Evolutionary conservation across 2,888 invertebrate species (phyloP).

Genomic region (Agrotis exclamationis): DNA sequence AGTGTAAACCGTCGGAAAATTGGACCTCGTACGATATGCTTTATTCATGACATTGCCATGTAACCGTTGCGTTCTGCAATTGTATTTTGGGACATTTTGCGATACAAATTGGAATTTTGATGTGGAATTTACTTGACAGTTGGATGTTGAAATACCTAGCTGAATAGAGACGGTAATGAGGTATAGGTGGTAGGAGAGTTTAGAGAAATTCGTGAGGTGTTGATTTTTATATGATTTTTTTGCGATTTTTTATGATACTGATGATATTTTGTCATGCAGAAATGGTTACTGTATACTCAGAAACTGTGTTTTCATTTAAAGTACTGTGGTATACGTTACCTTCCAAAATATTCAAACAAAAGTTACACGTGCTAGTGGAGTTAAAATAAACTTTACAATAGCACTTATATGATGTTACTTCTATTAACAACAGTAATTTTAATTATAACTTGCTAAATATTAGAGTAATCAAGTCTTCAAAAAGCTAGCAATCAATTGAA

Average conservation of each 20-base stretch:
- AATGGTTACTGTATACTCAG: too few relatives aligned
- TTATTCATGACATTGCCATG: conserved; percentile 83
- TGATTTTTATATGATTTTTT: neutral
- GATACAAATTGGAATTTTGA: conserved; percentile 76
- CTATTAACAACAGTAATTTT: too few relatives aligned
- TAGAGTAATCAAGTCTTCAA: too few relatives aligned
- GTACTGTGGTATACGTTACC: too few relatives aligned
- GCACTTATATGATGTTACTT: too few relatives aligned
- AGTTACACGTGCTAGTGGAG: neutral
- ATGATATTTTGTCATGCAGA: neutral
- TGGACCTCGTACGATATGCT: conserved; percentile 80
- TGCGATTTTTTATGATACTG: neutral
- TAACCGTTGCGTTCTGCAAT: conserved; percentile 74
- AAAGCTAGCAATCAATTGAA: too few relatives aligned
- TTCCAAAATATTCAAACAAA: neutral
- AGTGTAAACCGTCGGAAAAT: conserved; percentile 83
- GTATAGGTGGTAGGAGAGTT: neutral
- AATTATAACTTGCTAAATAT: too few relatives aligned
- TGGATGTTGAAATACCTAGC: conserved; percentile 70
- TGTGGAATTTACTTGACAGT: conserved; percentile 78
- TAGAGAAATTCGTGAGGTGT: neutral
- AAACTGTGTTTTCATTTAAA: too few relatives aligned
- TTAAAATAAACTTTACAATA: too few relatives aligned
- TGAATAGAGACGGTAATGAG: conserved; percentile 51
- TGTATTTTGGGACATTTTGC: conserved; percentile 77